Evolutionary conservation across 53 echinoderm and acorn worm species (phyloP).

Genomic region (Astropecten irregularis): DNA sequence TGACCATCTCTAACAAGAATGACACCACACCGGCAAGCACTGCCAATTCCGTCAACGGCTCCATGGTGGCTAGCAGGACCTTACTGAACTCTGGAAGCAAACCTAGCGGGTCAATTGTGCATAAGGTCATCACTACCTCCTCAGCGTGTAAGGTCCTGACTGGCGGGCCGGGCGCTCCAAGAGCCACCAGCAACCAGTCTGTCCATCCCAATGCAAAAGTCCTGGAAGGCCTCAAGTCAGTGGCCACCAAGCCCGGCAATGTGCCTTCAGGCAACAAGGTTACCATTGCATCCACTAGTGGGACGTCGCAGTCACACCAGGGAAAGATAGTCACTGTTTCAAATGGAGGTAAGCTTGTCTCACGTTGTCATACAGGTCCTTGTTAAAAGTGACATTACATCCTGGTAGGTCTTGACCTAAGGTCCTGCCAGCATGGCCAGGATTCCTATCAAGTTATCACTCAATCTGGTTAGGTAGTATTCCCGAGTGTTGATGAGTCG

Average conservation of each 20-base stretch:
- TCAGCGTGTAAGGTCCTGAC: conserved; percentile 10
- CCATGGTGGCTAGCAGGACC: background rate
- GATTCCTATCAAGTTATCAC: no score
- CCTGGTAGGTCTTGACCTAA: no score
- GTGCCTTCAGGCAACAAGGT: background rate
- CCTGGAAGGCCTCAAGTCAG: conserved; percentile 19
- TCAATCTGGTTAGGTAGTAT: no score
- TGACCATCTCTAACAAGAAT: conserved; percentile 44
- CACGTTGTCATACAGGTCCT: no score
- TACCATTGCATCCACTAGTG: background rate
- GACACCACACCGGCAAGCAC: background rate
- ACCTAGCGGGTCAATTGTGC: conserved; percentile 27
- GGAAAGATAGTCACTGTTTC: conserved; percentile 45
- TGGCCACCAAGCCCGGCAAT: conserved; percentile 4
- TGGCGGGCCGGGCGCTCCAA: background rate
- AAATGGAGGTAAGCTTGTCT: conserved; percentile 38
- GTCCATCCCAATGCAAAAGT: conserved; percentile 36
- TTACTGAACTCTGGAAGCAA: conserved; percentile 20
- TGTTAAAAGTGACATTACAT: no score
- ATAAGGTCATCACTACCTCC: conserved; percentile 27
- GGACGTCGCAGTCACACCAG: conserved; percentile 1
- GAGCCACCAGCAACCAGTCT: conserved; percentile 20
- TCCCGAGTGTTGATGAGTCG: no score
- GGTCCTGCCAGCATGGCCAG: no score
- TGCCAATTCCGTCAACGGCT: conserved; percentile 25